Evolutionary conservation across 1,140 invertebrate genomes (phyloP), one percentile per base, ranked within the genome.

Genomic region (Halesus radiatus): DNA sequence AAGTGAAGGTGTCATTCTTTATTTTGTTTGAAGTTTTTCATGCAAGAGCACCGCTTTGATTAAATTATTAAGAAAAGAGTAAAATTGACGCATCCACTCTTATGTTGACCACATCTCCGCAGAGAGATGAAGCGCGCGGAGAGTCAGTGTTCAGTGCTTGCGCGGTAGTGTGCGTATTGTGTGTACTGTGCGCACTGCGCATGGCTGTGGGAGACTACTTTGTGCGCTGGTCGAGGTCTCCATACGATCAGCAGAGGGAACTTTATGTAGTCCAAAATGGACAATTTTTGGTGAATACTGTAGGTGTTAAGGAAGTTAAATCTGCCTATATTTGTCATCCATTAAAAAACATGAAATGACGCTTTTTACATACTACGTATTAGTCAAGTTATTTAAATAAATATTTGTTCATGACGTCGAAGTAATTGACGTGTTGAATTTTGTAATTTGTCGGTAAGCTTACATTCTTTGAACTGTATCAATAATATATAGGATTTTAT

Each of bases 311-410:
- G 81, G 79, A 83, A 74, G 81, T 80, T 83, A 79, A 79, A 80
- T 82, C 79, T 83, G 79, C 81, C 81, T 83, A 83, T 83, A 53
- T 77, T 80, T 83, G 76, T 80, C 79, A 83, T 78, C 79, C 26
- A 80, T 80, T 79, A 83, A 83, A 76, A 76, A 80, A 79, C 62
- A 83, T 81, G 62, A 83, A 83, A 83, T 80, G 82, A 83, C 82
- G 82, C 82, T 83, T 83, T 83, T 83, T 83, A 83, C 79, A 83
- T 83, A 83, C 80, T 83, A 83, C 80, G 80, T 81, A 83, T 83
- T 83, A 83, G 82, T 83, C 79, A 81, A 81, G 79, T 83, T 78
- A 83, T 80, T 75, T 80, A 52, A 81, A 79, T 72, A 78, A 78
- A 73, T 72, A 83, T 79, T 80, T 79, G 82, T 83, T 83, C 64